Conservation (phyloP, 2,888 invertebrate genomes). For the Pelosia muscerda region DNA sequence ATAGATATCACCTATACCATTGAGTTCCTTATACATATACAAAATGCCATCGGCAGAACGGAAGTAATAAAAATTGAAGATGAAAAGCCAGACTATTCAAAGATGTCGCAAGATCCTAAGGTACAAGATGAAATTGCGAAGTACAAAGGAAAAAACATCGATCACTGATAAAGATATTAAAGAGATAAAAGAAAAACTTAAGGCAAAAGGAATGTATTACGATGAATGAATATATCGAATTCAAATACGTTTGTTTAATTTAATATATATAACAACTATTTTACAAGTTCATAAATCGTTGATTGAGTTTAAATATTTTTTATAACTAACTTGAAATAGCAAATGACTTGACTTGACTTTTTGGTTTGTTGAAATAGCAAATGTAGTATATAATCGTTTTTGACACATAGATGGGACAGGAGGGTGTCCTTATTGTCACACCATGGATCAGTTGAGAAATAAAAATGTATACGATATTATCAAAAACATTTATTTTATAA, state of each 20-base stretch:
- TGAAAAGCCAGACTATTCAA: background rate
- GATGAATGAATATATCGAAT: too few species aligned
- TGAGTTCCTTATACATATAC: slow-evolving; percentile 5
- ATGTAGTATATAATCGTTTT: too few species aligned
- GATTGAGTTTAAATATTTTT: too few species aligned
- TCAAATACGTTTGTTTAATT: too few species aligned
- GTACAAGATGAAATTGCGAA: background rate
- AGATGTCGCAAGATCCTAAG: background rate
- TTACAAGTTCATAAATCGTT: too few species aligned
- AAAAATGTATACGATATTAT: background rate
- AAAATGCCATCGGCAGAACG: background rate
- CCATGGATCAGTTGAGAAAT: too few species aligned
- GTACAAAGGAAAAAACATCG: slow-evolving; percentile 7
- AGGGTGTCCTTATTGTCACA: too few species aligned
- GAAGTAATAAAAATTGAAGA: background rate
- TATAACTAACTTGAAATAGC: too few species aligned
- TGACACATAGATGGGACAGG: too few species aligned
- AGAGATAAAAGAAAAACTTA: background rate
- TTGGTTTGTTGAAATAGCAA: too few species aligned
- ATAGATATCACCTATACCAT: slow-evolving; percentile 12
- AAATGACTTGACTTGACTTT: too few species aligned
- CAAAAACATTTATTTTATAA: background rate
- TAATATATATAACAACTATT: too few species aligned
- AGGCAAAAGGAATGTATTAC: background rate
- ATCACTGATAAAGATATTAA: slow-evolving; percentile 7